Conservation (phyloP, 1,140 invertebrate species). For the Drosophila pseudoananassae region DNA sequence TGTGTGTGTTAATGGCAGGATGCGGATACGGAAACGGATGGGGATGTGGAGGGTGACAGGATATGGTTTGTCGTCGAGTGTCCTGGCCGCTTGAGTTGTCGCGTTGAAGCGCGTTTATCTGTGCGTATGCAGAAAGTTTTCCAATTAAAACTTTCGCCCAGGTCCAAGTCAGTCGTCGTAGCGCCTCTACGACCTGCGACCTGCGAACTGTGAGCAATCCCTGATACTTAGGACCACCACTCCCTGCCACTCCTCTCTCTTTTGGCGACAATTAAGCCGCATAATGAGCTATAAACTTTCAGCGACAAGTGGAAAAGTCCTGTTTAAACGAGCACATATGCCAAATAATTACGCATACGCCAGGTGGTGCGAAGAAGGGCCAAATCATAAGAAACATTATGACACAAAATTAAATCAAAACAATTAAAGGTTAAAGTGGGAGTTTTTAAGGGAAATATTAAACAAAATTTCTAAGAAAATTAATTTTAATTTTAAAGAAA, state of each 20-base stretch:
- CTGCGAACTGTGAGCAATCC: background rate
- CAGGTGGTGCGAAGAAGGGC: slow-evolving; percentile 17
- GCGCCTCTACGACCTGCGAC: background rate
- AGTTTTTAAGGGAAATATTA: too few species aligned
- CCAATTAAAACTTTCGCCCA: slow-evolving; percentile 73
- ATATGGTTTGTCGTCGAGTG: slow-evolving; percentile 57
- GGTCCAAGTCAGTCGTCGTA: slow-evolving; percentile 38
- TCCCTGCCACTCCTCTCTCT: background rate
- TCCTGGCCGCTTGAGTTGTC: slow-evolving; percentile 28
- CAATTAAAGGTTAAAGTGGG: too few species aligned
- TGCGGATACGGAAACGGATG: background rate
- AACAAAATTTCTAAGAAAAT: too few species aligned
- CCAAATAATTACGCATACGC: slow-evolving; percentile 52
- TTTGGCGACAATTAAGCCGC: slow-evolving; percentile 65
- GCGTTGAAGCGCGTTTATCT: slow-evolving; percentile 61
- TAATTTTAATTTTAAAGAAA: too few species aligned
- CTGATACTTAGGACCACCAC: slow-evolving; percentile 2
- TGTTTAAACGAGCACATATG: slow-evolving; percentile 40
- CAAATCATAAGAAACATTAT: background rate
- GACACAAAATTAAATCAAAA: too few species aligned
- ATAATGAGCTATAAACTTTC: slow-evolving; percentile 76
- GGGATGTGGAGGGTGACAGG: background rate
- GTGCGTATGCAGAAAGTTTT: slow-evolving; percentile 79
- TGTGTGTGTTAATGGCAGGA: slow-evolving; percentile 18
- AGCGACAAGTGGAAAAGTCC: slow-evolving; percentile 21